Evolutionary conservation across 2,888 invertebrate genomes (phyloP), one percentile per base, ranked within the genome.

Genomic region (Eulithis prunata): DNA sequence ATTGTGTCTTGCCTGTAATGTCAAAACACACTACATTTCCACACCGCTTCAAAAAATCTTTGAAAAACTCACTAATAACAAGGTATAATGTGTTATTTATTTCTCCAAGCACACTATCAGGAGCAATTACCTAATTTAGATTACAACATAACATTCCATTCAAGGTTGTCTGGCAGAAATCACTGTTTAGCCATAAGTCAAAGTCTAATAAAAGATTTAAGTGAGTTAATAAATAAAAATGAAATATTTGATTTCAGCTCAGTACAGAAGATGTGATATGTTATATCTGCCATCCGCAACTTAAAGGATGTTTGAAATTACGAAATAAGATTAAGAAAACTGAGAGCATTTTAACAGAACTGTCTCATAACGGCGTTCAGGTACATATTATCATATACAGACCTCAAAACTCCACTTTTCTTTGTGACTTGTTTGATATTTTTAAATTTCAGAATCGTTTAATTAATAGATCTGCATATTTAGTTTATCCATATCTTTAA

Each of bases 1-100:
- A 28, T 21, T 59, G 11, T 59, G 51, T 28, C 28, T 59, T 7
- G 28, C 43, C 0, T 43, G 43, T 11, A 45, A 45, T 53, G 45
- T 45, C n/a, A n/a, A 8, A 28, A 32, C 28, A 4, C 13, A 36
- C 36, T 46, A 28, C 32, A 46, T 57, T 4, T 11, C 32, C 36
- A 57, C 13, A 8, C 36, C 32, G 11, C 32, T 47, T n/a, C 46
- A 57, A 47, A 13, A 13, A n/a, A 32, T 57, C 1, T 57, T 36
- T 36, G 57, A 57, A 46, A 47, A 36, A 28, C 46, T 57, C 13
- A 57, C 57, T 11, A 46, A 57, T 36, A 57, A 46, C 12, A 57
- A 57, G 57, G 57, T 57, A 57, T 11, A 32, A 14, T 12, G n/a
- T n/a, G n/a, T 8, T 41, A 5, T 10, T 10, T 10, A 21, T 21